A percentile compares a stretch with the other conserved stretches of the same genome.
These are phyloP conservation scores for Pluvialis apricaria DNA, from an alignment of 2,113 vertebrate species.

Conservation along the genomic window DNA sequence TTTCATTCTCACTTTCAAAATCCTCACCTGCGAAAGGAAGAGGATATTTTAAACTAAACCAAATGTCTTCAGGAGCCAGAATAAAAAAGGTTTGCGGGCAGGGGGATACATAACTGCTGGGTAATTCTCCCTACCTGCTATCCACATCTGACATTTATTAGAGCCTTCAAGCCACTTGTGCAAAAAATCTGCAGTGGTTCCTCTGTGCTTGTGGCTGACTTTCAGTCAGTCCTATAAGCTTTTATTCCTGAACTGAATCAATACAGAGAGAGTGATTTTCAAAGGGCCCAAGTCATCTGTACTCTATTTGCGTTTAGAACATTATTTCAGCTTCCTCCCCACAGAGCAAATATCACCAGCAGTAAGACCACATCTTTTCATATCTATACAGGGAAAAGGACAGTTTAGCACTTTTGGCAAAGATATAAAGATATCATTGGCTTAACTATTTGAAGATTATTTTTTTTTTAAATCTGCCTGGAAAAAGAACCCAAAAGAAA, in stretches of 20 bases:
- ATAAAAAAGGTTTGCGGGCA: neutral
- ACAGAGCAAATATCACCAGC: constrained; percentile 52
- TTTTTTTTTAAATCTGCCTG: neutral
- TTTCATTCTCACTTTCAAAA: neutral
- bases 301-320: constrained; percentile 32
- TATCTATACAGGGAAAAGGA: constrained; percentile 3
- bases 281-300: constrained; percentile 48
- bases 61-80: neutral
- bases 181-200: neutral
- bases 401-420: constrained; percentile 20
- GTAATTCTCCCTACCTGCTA: neutral
- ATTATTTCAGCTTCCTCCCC: constrained; percentile 60
- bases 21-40: neutral
- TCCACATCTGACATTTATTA: neutral
- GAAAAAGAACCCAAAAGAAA: neutral
- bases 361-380: constrained; percentile 43
- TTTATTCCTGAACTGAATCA: constrained; percentile 41
- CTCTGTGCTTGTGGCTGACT: neutral
- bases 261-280: constrained; percentile 37
- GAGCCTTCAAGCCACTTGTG: neutral
- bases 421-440: constrained; percentile 17
- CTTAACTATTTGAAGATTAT: neutral
- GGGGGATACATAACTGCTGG: neutral
- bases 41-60: neutral
- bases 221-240: neutral